Conservation (phyloP, 2,113 vertebrate genomes). For the Rhinolophus ferrumequinum region DNA sequence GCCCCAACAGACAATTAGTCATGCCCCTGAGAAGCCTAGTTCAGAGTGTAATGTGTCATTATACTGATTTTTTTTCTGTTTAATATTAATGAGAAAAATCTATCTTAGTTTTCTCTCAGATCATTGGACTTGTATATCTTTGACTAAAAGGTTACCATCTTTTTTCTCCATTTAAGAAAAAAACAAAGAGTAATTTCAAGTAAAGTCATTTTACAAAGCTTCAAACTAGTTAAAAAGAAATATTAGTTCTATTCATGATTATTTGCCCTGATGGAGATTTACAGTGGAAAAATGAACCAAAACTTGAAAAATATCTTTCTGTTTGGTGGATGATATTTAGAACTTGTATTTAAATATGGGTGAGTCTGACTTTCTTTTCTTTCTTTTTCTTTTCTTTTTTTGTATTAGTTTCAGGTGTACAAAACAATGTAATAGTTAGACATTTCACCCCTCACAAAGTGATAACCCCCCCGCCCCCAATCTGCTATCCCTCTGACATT, state of each 20-base stretch:
- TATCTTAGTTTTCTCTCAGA: not conserved
- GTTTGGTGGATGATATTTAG: not conserved
- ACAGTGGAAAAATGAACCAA: not conserved
- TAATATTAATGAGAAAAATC: conserved; percentile 36
- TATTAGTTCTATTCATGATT: not conserved
- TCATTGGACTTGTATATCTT: not conserved
- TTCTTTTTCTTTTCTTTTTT: no score
- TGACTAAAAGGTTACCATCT: not conserved
- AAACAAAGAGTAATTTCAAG: not conserved
- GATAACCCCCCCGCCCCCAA: no score
- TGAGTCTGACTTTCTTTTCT: not conserved
- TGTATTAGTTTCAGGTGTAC: no score
- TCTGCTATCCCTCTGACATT: no score
- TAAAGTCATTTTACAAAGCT: conserved; percentile 21
- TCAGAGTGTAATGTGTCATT: not conserved
- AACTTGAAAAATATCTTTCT: not conserved
- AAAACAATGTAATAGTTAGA: no score
- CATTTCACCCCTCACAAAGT: no score
- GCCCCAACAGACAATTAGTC: not conserved
- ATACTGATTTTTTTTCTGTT: not conserved
- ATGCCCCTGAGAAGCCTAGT: not conserved
- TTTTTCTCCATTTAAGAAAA: not conserved
- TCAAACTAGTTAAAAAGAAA: not conserved
- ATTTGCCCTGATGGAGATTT: not conserved
- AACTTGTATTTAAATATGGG: not conserved